Conservation (phyloP, 1,140 invertebrate genomes). For the Trichoplusia ni region DNA sequence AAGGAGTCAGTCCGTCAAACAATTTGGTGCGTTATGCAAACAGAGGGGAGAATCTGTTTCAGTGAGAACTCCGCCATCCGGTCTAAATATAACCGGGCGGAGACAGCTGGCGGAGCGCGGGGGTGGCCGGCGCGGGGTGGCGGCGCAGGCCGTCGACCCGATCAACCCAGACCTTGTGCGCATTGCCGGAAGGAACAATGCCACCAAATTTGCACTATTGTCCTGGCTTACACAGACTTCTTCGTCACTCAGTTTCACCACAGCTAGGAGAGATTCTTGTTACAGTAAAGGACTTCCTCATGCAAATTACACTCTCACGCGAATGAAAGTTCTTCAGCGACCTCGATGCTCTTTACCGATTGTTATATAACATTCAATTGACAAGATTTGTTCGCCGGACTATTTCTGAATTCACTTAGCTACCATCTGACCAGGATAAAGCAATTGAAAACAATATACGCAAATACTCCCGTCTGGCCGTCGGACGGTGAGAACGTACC, state of each 20-base stretch:
- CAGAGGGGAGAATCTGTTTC: constrained; percentile 56
- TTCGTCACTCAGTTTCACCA: not conserved
- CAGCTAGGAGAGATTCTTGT: not conserved
- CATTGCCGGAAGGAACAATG: constrained; percentile 52
- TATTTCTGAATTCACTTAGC: constrained; percentile 19
- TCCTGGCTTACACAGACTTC: constrained; percentile 16
- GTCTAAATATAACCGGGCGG: constrained; percentile 67
- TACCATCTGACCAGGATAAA: constrained; percentile 36
- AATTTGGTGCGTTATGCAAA: constrained; percentile 52
- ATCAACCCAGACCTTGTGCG: constrained; percentile 59
- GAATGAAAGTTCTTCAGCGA: not conserved
- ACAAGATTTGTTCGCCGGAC: constrained; percentile 20
- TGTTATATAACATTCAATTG: constrained; percentile 23
- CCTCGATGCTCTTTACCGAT: constrained; percentile 16
- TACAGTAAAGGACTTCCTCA: not conserved
- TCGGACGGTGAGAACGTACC: constrained; percentile 3
- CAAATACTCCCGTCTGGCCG: constrained; percentile 15
- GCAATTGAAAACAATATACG: constrained; percentile 45
- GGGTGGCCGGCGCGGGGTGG: constrained; percentile 22
- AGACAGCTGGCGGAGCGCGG: constrained; percentile 43
- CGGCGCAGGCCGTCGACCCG: constrained; percentile 56
- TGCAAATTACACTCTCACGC: not conserved
- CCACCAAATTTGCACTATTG: constrained; percentile 44
- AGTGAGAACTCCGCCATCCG: constrained; percentile 63
- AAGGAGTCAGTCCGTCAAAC: constrained; percentile 39